Evolutionary conservation across 2,888 invertebrate species (phyloP).

Genomic region (Nipponacmea schrenckii): DNA sequence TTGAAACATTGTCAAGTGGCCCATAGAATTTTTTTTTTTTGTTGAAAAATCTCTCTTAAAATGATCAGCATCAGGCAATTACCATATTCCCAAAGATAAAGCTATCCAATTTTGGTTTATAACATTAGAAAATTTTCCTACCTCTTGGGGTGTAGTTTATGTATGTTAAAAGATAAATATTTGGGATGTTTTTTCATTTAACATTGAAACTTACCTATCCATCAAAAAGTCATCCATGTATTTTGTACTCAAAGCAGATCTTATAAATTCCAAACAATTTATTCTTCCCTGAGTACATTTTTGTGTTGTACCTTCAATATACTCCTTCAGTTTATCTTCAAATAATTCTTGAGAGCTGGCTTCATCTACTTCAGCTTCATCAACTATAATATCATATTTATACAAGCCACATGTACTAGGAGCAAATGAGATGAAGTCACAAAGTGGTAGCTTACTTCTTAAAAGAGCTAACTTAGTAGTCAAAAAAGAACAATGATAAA

Average conservation of each 20-base stretch:
- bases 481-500: no score
- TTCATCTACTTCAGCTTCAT: constrained; percentile 72
- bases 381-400: constrained; percentile 2
- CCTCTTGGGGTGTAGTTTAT: no score
- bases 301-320: constrained; percentile 87
- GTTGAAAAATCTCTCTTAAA: neutral
- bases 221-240: constrained; percentile 81
- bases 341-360: constrained; percentile 77
- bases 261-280: constrained; percentile 75
- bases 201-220: constrained; percentile 72
- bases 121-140: no score
- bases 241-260: constrained; percentile 81
- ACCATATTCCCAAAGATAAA: no score
- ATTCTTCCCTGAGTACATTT: constrained; percentile 86
- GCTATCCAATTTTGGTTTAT: no score
- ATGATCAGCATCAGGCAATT: no score
- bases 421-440: no score
- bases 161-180: no score
- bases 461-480: constrained; percentile 1
- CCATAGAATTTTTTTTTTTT: no score
- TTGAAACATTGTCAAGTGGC: neutral
- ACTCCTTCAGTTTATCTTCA: constrained; percentile 88
- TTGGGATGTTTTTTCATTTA: no score
- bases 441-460: no score
- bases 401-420: no score